A percentile compares a stretch with the other conserved stretches of the same genome.
These are phyloP conservation scores for Yponomeuta plumbellus DNA, from an alignment of 2,888 invertebrate species.

Conservation along the genomic window DNA sequence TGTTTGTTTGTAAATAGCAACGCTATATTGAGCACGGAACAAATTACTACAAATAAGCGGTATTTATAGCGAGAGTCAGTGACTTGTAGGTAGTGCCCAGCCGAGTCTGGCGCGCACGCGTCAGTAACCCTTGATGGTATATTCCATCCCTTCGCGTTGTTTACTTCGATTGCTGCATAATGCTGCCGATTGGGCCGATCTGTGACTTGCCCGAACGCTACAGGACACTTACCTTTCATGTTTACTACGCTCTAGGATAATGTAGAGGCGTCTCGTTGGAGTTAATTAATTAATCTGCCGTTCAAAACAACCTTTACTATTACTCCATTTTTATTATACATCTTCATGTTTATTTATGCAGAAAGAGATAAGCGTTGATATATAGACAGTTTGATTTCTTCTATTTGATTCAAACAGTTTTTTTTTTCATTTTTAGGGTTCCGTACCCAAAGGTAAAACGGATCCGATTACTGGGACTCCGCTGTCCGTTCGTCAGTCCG, in stretches of 20 bases:
- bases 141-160: conserved; percentile 32
- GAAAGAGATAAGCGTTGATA: too few relatives aligned
- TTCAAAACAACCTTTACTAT: not conserved
- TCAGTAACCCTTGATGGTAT: conserved; percentile 31
- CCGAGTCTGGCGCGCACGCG: conserved; percentile 30
- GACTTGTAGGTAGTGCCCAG: conserved; percentile 37
- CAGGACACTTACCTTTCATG: not conserved
- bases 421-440: too few relatives aligned
- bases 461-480: too few relatives aligned
- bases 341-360: too few relatives aligned
- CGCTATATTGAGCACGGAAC: conserved; percentile 43
- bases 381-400: too few relatives aligned
- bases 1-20: conserved; percentile 58
- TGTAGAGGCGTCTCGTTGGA: not conserved
- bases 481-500: too few relatives aligned
- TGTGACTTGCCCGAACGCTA: not conserved
- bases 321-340: not conserved
- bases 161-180: conserved; percentile 11
- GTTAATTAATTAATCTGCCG: not conserved
- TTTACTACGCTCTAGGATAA: not conserved
- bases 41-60: conserved; percentile 42
- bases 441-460: too few relatives aligned
- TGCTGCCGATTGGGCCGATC: not conserved
- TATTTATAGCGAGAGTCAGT: conserved; percentile 53
- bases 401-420: too few relatives aligned